phyloP scores from a whole-genome alignment of 2,797 vertebrate genomes.

The Dendrocincla fuliginosa region DNA sequence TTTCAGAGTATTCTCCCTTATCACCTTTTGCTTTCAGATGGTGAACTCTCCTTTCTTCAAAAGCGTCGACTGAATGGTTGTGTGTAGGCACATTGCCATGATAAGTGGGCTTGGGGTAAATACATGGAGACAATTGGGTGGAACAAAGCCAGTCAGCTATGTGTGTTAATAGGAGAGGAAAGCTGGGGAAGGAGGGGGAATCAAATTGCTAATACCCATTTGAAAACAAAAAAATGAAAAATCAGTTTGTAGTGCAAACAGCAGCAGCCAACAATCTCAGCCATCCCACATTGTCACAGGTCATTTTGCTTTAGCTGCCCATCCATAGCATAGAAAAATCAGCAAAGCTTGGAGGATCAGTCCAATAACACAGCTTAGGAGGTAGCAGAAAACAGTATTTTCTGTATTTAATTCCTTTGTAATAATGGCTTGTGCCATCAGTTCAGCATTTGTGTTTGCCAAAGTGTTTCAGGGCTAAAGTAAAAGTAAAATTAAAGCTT shows the following conservation, averaged over 20 bases:
- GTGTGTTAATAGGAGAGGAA: background rate
- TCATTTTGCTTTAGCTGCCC: background rate
- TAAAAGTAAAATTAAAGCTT: constrained; percentile 34
- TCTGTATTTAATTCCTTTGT: constrained; percentile 43
- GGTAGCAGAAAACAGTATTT: constrained; percentile 18
- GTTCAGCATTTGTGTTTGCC: background rate
- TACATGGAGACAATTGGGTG: background rate
- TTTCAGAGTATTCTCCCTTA: background rate
- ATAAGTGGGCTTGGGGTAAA: background rate
- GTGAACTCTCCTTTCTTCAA: background rate
- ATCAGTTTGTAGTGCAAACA: background rate
- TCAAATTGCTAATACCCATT: background rate
- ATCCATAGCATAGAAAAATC: background rate
- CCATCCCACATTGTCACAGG: background rate
- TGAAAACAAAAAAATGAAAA: background rate
- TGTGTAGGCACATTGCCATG: background rate
- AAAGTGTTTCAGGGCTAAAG: background rate
- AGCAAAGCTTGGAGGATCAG: background rate
- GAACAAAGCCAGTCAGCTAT: background rate
- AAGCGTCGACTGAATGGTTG: background rate
- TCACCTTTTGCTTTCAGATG: background rate
- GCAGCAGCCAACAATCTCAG: background rate
- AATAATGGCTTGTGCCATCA: background rate
- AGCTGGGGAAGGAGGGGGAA: background rate
- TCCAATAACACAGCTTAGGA: background rate